Percentiles rank a stretch among this genome's conserved stretches.
Evolutionary conservation across 1,140 invertebrate genomes (phyloP).

Genomic region (Camponotus vicinus): DNA sequence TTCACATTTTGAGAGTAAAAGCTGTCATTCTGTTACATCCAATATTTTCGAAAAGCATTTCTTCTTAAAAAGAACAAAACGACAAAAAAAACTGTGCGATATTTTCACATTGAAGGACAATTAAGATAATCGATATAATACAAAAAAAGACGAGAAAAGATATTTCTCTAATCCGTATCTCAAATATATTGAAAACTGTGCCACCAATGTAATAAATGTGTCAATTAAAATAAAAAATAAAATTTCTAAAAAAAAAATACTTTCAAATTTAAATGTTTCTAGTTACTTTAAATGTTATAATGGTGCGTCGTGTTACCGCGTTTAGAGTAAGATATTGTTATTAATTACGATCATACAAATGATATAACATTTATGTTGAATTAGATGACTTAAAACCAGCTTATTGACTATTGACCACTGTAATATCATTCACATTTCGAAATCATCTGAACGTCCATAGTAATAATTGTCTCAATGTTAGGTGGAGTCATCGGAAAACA

Average conservation of each 20-base stretch:
- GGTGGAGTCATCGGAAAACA: background rate
- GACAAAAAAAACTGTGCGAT: background rate
- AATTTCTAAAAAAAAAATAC: background rate
- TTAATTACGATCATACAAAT: slow-evolving; percentile 66
- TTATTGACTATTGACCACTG: slow-evolving; percentile 75
- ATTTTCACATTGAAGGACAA: background rate
- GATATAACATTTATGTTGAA: slow-evolving; percentile 70
- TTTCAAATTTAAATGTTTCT: slow-evolving; percentile 23
- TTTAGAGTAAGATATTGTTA: slow-evolving; percentile 51
- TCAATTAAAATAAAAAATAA: slow-evolving; percentile 61
- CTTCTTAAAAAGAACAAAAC: slow-evolving; percentile 17
- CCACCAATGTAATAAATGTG: background rate
- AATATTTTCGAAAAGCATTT: slow-evolving; percentile 36
- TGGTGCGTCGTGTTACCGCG: slow-evolving; percentile 60
- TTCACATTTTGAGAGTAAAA: slow-evolving; percentile 34
- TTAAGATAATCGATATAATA: slow-evolving; percentile 5
- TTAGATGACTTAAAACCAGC: slow-evolving; percentile 73
- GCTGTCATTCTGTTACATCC: slow-evolving; percentile 47
- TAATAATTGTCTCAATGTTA: slow-evolving; percentile 50
- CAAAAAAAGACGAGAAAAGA: slow-evolving; percentile 19
- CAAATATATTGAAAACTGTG: slow-evolving; percentile 30
- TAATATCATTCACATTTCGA: slow-evolving; percentile 66
- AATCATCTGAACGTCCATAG: slow-evolving; percentile 64
- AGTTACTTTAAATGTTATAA: slow-evolving; percentile 34
- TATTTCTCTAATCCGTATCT: slow-evolving; percentile 17